Evolutionary conservation across 2,797 vertebrate genomes (phyloP), one percentile per base, ranked within the genome.

Genomic region (Fistularia commersonii): DNA sequence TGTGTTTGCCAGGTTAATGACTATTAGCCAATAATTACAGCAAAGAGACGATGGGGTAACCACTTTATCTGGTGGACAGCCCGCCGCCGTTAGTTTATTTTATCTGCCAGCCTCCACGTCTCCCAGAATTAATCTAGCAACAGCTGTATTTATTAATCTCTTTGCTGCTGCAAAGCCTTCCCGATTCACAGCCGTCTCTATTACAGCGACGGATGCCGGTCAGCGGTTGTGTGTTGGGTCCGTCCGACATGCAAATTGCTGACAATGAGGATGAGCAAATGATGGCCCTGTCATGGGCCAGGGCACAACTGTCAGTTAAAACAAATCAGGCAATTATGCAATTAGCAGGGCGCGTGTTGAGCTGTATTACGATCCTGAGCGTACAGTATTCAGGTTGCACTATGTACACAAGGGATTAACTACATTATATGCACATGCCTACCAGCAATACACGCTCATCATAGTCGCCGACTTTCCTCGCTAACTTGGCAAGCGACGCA

Each of bases 1-100:
- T 95, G 93, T 94, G 93, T 97, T 96, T 98, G 94, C 81, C 93
- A 97, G 96, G 96, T 99, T 98, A 98, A 99, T 97, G 96, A 97
- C 96, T 96, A 98, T 99, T 97, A 99, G 93, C 92, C 92, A 93
- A 94, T 98, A 96, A 99, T 99, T 98, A 98, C 92, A 89, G 91
- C 88, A 90, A 80, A 93, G 92, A 94, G 93, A 93, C 90, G 69
- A 90, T 87, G 90, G 91, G 93, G 93, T 92, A 92, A 90, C 93
- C 93, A 93, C 93, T 95, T 93, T 93, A 92, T 89, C 93, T 92
- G 93, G 90, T 92, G 86, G 91, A 93, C 82, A 83, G 93, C 92
- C 88, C 86, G 69, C 78, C 71, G 82, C 78, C 80, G 91, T 91
- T 90, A 91, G 92, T 93, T 94, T 93, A 93, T 93, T 93, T 87